Percentiles rank a stretch among this genome's conserved stretches.
These are phyloP conservation scores for Erythrocercus mccallii DNA, from an alignment of 2,113 vertebrate species.

Conservation along the genomic window DNA sequence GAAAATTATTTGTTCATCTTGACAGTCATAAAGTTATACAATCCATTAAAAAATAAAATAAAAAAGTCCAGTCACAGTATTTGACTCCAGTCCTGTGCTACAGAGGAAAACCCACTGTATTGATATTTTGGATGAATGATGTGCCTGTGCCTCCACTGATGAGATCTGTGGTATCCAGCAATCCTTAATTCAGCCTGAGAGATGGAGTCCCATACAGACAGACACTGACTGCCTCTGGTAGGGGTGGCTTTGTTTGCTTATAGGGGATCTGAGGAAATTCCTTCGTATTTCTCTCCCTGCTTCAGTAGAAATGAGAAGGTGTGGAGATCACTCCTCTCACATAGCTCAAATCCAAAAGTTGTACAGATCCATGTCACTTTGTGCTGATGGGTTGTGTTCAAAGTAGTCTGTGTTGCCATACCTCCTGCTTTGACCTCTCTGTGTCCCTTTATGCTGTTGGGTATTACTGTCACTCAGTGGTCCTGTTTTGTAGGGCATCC, in stretches of 20 bases:
- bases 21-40: constrained; percentile 62
- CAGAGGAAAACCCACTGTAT: background rate
- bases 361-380: background rate
- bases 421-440: background rate
- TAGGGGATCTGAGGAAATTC: background rate
- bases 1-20: constrained; percentile 63
- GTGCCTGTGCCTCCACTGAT: background rate
- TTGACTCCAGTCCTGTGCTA: background rate
- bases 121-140: background rate
- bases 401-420: background rate
- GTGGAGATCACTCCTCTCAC: background rate
- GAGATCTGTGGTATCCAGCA: background rate
- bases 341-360: background rate
- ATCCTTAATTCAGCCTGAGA: background rate
- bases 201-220: accelerated
- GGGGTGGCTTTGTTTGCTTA: accelerated
- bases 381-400: background rate
- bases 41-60: constrained; percentile 45
- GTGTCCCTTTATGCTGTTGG: background rate
- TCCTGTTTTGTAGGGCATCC: background rate
- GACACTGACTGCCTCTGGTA: background rate
- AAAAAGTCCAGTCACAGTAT: background rate
- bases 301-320: background rate
- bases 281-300: background rate
- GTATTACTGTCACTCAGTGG: background rate